Conservation (phyloP, 1,140 invertebrate genomes). For the Phortica variegata region DNA sequence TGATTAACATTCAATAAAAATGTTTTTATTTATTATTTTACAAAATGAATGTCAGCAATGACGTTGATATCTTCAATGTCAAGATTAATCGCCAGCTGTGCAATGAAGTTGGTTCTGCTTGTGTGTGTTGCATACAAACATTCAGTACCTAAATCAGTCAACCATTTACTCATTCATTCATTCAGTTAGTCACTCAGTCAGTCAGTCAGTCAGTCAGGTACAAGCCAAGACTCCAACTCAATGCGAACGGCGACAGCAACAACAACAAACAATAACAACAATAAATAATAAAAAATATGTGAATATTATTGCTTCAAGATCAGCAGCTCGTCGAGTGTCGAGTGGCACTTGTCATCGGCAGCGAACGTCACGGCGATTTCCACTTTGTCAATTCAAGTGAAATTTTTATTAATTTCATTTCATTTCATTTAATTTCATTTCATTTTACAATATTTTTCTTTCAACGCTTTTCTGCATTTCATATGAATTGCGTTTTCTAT, state of each 20-base stretch:
- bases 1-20: not conserved
- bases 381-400: constrained; percentile 56
- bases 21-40: not conserved
- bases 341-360: constrained; percentile 52
- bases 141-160: constrained; percentile 13
- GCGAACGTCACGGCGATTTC: constrained; percentile 48
- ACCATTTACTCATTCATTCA: constrained; percentile 8
- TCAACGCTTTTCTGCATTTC: not conserved
- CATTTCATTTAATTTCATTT: constrained; percentile 5
- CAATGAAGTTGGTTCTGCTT: constrained; percentile 39
- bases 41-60: constrained; percentile 2
- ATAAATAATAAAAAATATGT: constrained; percentile 10
- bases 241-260: constrained; percentile 25
- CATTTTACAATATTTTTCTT: constrained; percentile 4
- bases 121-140: constrained; percentile 30
- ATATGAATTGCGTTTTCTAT: too few species aligned
- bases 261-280: not conserved
- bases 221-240: constrained; percentile 44
- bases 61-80: constrained; percentile 34
- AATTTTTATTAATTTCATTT: constrained; percentile 53
- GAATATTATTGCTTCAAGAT: constrained; percentile 41
- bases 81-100: constrained; percentile 53
- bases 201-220: constrained; percentile 20
- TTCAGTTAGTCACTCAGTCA: constrained; percentile 19
- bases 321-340: constrained; percentile 55